These are phyloP conservation scores for Ascaphus truei DNA, from an alignment of 2,113 vertebrate genomes.

Conservation along the genomic window DNA sequence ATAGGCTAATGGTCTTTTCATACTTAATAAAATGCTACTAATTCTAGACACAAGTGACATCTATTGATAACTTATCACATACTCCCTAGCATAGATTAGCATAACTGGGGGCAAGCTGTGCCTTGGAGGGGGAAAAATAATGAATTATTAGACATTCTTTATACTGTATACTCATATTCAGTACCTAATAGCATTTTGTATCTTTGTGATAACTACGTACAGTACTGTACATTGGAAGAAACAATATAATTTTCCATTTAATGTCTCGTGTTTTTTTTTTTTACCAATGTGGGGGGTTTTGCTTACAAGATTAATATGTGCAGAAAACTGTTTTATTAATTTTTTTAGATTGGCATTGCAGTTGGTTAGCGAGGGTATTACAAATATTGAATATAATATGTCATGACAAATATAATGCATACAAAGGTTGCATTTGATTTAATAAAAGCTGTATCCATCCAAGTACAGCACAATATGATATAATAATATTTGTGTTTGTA, in stretches of 20 bases:
- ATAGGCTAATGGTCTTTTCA: neutral
- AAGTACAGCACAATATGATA: no score
- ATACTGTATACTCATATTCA: neutral
- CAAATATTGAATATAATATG: no score
- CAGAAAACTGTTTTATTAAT: neutral
- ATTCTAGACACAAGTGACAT: neutral
- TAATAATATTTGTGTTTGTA: no score
- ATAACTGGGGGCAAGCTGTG: slow-evolving; percentile 22
- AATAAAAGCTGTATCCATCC: no score
- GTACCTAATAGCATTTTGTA: neutral
- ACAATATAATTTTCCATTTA: neutral
- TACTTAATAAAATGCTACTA: neutral
- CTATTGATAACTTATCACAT: neutral
- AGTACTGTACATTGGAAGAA: no score
- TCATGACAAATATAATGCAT: no score
- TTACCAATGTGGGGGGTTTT: neutral
- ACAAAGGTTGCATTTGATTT: no score
- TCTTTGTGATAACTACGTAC: neutral
- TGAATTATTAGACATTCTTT: slow-evolving; percentile 7
- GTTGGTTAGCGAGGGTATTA: neutral
- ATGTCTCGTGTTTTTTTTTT: neutral
- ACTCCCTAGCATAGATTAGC: slow-evolving; percentile 2
- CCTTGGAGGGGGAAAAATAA: neutral
- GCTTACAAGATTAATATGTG: neutral
- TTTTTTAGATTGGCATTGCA: neutral